Evolutionary conservation across 1,140 invertebrate genomes (phyloP), one percentile per base, ranked within the genome.

Genomic region (Tetragnatha versicolor): DNA sequence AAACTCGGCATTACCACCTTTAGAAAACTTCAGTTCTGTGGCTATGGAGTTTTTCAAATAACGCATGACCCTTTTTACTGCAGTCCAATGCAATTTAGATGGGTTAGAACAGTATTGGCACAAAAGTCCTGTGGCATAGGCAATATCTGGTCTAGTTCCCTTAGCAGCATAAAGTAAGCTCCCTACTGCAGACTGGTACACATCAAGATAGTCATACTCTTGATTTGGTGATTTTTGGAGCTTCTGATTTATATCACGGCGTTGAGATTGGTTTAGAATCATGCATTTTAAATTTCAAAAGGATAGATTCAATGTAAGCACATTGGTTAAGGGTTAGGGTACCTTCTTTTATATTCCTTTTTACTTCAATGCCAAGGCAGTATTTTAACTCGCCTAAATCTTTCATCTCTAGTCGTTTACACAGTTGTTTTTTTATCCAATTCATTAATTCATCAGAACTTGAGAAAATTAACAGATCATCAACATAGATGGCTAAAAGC

Each of bases 101-200:
- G 83, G 85, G 77, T 80, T 83, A 55, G 83, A 83, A 79, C 86
- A 85, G 77, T 86, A 88, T 80, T 87, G 86, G 68, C 85, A 86
- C n/a, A 88, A 79, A 45, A 82, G 83, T 79, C 82, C 85, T 0
- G 88, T 85, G 27, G 85, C 82, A 82, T 81, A 86, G 1, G 85
- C 66, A 9, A 86, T 85, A 81, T 88, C 88, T 58, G 87, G 88
- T 29, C 87, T 63, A 20, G 86, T 87, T 1, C 81, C 78, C n/a
- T 85, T 76, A 17, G 83, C 63, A 12, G 88, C 65, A 82, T 88
- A 88, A 82, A 87, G 84, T 14, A 89, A 79, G 31, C 20, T 65
- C 0, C 79, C 81, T 29, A 81, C 60, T 3, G 55, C 68, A 29
- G 76, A 45, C 33, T 66, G 79, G 37, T 79, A 81, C 2, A 73